phyloP scores from a whole-genome alignment of 2,888 invertebrate species.

The Rhamphomyia laevipes region DNA sequence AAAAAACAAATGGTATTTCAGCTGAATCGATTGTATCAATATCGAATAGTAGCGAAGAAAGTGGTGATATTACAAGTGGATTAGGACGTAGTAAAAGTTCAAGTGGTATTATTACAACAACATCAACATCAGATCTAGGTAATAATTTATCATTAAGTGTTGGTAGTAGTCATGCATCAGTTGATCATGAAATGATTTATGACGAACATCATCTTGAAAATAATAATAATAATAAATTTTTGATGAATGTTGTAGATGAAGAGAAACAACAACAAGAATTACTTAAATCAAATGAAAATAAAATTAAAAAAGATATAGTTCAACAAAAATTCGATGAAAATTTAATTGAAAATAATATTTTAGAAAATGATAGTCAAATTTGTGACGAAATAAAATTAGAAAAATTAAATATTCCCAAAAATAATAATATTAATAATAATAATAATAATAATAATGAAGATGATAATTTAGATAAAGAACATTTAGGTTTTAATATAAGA shows the following conservation, averaged over 20 bases:
- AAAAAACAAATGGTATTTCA: neutral
- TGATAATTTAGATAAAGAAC: neutral
- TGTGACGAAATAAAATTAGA: too few species aligned
- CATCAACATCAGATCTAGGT: too few species aligned
- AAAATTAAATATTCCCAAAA: neutral
- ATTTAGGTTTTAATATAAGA: neutral
- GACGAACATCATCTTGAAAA: neutral
- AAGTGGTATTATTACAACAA: constrained; percentile 5
- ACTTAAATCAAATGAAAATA: neutral
- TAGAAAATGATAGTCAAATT: too few species aligned
- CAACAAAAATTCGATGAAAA: neutral
- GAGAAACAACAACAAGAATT: neutral
- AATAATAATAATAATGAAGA: neutral
- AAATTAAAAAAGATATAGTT: neutral
- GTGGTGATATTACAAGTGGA: constrained; percentile 24
- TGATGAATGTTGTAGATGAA: neutral
- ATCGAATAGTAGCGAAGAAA: constrained; percentile 13
- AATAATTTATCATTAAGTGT: too few species aligned
- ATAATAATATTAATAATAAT: neutral
- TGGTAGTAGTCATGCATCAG: too few species aligned
- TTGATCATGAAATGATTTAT: too few species aligned
- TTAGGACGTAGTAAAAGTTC: constrained; percentile 27
- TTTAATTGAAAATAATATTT: neutral
- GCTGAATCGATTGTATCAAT: neutral
- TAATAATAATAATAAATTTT: neutral